Evolutionary conservation across 2,113 vertebrate species (phyloP), one percentile per base, ranked within the genome.

Genomic region (Tauraco erythrolophus): DNA sequence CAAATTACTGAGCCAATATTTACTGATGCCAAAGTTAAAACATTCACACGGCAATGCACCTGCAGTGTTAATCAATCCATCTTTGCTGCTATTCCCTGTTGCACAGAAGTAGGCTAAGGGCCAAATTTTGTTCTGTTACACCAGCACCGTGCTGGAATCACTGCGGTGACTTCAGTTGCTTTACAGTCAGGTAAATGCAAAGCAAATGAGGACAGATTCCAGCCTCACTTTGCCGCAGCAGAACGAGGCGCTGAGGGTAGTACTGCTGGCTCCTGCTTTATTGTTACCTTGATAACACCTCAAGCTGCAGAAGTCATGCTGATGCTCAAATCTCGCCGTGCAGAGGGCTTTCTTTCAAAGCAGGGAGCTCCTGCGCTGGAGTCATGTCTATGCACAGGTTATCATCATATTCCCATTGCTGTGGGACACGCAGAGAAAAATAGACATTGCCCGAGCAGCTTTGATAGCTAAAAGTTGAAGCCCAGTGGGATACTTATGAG

Each of bases 41-140:
- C 41, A 7, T 65, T 91, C 90, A 45, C 84, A 22, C 88, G 92
- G 94, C 87, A 89, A 76, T 46, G 74, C 92, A 97, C 92, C 94
- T 97, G 96, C 95, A 72, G 81, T 22, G 82, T 89, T 96, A 95
- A 97, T 97, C 92, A 92, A 4, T 93, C 89, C 89, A 35, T 94
- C 94, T 81, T 54, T 46, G 57, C 80, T 35, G 70, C 88, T 80
- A 8, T 58, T 95, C 96, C 77, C 91, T 7, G 6, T 35, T 62
- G 89, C 84, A 66, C 89, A 58, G 50, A 51, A 72, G 58, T 3
- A 72, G 95, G 84, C 77, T 16, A 9, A 72, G 95, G 89, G 91
- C 94, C 95, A 96, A 80, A 53, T 88, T 92, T 72, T 19, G 56
- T 78, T 93, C 79, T 16, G 25, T 89, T 88, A 69, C 50, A 56